phyloP scores from a whole-genome alignment of 2,113 vertebrate species.

The Myiozetetes cayanensis region DNA sequence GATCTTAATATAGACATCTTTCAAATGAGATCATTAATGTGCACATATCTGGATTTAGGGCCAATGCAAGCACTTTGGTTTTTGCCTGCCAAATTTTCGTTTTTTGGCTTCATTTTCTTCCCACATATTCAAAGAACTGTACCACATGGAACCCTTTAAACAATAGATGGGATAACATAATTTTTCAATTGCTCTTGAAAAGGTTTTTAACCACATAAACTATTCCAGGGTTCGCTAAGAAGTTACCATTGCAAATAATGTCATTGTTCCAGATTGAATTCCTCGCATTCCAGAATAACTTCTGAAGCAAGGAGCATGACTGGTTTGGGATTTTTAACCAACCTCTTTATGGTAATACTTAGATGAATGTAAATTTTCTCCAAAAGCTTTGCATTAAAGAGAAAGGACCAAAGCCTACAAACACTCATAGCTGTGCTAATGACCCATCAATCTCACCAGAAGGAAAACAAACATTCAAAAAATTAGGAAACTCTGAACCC shows the following conservation, averaged over 20 bases:
- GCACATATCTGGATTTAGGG: not conserved
- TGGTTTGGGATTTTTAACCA: constrained; percentile 35
- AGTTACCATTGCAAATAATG: constrained; percentile 43
- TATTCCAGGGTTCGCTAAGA: constrained; percentile 23
- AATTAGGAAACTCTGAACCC: not conserved
- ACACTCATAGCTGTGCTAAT: not conserved
- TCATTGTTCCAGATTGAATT: constrained; percentile 37
- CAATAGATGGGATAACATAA: constrained; percentile 44
- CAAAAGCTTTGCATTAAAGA: constrained; percentile 18
- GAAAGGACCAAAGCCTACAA: not conserved
- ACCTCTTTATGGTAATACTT: constrained; percentile 13
- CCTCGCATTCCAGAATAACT: constrained; percentile 24
- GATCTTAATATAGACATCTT: constrained; percentile 35
- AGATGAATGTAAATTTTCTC: constrained; percentile 14
- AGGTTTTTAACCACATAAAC: constrained; percentile 46
- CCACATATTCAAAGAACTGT: constrained; percentile 37
- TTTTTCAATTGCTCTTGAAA: constrained; percentile 61
- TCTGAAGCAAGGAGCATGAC: constrained; percentile 23
- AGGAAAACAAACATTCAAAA: not conserved
- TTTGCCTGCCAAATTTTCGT: constrained; percentile 47
- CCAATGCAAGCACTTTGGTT: constrained; percentile 11
- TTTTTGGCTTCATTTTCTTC: constrained; percentile 42
- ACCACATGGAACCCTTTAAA: constrained; percentile 63
- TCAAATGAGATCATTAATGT: constrained; percentile 52
- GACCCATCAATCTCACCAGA: not conserved